These are phyloP conservation scores for Amorpha juglandis DNA, from an alignment of 2,888 invertebrate species.

Conservation along the genomic window DNA sequence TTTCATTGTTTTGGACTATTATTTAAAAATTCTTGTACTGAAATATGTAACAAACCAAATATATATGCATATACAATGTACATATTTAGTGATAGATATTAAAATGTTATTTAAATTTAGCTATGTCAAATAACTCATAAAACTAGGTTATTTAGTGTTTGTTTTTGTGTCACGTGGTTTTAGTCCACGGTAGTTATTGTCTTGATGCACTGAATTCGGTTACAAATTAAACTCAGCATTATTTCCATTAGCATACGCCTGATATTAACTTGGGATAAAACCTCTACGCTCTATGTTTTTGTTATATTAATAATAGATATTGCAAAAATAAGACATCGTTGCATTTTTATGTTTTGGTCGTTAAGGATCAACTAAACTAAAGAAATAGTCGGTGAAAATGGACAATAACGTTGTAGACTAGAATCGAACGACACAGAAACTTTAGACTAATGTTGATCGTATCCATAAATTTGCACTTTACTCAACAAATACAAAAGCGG, in stretches of 20 bases:
- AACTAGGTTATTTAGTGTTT: slow-evolving; percentile 21
- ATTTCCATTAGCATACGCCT: background rate
- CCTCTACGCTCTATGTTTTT: background rate
- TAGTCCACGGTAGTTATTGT: background rate
- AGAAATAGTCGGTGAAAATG: too few species aligned
- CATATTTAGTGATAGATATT: slow-evolving; percentile 31
- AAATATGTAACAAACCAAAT: slow-evolving; percentile 38
- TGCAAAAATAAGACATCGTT: too few species aligned
- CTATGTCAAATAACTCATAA: slow-evolving; percentile 1
- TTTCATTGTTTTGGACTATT: background rate
- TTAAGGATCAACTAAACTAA: too few species aligned
- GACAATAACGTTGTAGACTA: background rate
- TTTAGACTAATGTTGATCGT: background rate
- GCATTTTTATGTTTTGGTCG: too few species aligned
- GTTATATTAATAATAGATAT: too few species aligned
- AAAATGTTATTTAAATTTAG: slow-evolving; percentile 26
- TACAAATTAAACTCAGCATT: background rate
- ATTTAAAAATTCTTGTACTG: slow-evolving; percentile 34
- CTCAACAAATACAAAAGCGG: background rate
- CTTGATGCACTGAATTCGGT: background rate
- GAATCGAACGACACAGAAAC: background rate
- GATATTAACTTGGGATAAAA: background rate
- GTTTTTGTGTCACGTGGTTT: slow-evolving; percentile 10
- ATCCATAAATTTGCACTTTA: background rate
- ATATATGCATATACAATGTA: slow-evolving; percentile 37